These are phyloP conservation scores for Chydorus sphaericus DNA, from an alignment of 2,888 invertebrate species.

Conservation along the genomic window DNA sequence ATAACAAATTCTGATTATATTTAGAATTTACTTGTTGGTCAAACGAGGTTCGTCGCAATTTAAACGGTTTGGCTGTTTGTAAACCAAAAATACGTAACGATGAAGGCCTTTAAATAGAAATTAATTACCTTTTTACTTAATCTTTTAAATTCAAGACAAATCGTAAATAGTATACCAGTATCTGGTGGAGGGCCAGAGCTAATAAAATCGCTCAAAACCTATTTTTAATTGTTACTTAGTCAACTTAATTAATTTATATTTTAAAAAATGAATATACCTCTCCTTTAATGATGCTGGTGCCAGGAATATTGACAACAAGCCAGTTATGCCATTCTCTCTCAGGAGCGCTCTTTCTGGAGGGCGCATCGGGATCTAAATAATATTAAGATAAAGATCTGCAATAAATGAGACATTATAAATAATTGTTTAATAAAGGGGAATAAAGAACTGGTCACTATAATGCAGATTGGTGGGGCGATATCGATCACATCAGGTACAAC, in stretches of 20 bases:
- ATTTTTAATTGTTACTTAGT: not conserved
- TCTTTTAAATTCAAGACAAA: not conserved
- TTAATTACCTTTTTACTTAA: too few relatives aligned
- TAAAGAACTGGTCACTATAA: too few relatives aligned
- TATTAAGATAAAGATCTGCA: not conserved
- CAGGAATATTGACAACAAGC: constrained; percentile 75
- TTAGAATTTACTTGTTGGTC: constrained; percentile 22
- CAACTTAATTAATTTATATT: too few relatives aligned
- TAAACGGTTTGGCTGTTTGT: constrained; percentile 31
- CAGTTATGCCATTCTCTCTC: constrained; percentile 82
- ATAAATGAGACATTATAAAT: not conserved
- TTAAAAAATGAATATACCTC: constrained; percentile 29
- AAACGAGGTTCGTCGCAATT: constrained; percentile 28
- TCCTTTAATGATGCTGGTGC: constrained; percentile 47
- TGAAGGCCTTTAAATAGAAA: constrained; percentile 31
- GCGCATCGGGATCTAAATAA: constrained; percentile 69
- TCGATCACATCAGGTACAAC: too few relatives aligned
- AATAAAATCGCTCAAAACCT: constrained; percentile 32
- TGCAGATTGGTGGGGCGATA: too few relatives aligned
- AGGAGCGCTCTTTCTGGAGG: constrained; percentile 58
- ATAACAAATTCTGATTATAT: not conserved
- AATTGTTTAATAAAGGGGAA: not conserved
- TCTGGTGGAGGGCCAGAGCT: constrained; percentile 36
- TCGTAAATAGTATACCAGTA: constrained; percentile 24
- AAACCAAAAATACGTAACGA: constrained; percentile 36